Percentiles rank a stretch among this genome's conserved stretches.
Conservation (phyloP, 2,888 invertebrate species). For the Nomada ferruginata region DNA sequence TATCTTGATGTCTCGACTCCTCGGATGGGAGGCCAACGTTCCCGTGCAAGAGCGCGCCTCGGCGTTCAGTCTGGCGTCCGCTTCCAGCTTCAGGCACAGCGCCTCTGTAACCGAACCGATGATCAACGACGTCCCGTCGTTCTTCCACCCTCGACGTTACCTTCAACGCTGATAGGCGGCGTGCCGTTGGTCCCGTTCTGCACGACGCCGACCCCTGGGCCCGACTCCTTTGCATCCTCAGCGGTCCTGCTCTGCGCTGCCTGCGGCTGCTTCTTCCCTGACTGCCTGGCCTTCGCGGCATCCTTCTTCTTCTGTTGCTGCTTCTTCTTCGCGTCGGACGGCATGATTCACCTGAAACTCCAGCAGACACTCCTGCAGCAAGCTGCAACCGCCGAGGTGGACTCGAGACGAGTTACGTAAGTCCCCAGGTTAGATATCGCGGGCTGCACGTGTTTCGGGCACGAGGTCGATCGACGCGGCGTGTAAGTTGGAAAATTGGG, state of each 20-base stretch:
- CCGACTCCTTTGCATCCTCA: conserved; percentile 86
- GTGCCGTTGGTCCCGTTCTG: conserved; percentile 86
- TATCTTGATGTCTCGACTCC: conserved; percentile 98
- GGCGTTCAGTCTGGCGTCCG: conserved; percentile 96
- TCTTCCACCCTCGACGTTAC: conserved; percentile 82
- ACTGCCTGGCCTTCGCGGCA: conserved; percentile 91
- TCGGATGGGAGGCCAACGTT: conserved; percentile 96
- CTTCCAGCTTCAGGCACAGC: conserved; percentile 93
- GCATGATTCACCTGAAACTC: conserved; percentile 88
- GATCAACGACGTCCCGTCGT: too few species aligned
- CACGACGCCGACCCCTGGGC: conserved; percentile 79
- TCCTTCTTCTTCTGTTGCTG: conserved; percentile 99
- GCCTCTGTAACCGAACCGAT: conserved; percentile 87
- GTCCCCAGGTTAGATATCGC: conserved; percentile 55
- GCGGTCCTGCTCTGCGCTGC: conserved; percentile 79
- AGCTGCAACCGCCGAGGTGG: too few species aligned
- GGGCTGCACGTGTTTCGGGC: conserved; percentile 38
- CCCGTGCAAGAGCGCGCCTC: conserved; percentile 98
- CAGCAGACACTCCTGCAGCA: background rate
- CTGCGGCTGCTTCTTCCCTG: conserved; percentile 78
- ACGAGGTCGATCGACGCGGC: background rate
- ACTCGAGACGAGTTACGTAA: conserved; percentile 59
- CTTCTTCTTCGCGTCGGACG: conserved; percentile 99
- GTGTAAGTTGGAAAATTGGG: conserved; percentile 33
- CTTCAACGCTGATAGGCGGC: conserved; percentile 88